These are phyloP conservation scores for Nomada ruficornis DNA, from an alignment of 2,888 invertebrate species.

Conservation along the genomic window DNA sequence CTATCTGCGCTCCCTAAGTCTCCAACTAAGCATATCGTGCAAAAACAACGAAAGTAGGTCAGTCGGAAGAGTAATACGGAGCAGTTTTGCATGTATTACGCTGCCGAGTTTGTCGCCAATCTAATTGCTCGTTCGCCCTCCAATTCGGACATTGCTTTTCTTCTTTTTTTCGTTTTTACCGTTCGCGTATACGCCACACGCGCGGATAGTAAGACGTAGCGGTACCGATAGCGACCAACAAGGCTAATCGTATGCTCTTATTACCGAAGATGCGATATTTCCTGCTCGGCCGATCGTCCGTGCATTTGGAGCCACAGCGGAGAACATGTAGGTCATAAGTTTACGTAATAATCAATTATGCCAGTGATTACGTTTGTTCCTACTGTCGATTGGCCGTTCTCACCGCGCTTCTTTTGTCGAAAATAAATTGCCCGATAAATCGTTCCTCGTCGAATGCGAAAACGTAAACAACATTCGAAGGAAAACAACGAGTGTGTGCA, in stretches of 20 bases:
- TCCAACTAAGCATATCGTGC: constrained; percentile 44
- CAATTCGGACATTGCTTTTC: not conserved
- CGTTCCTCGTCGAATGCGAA: too few relatives aligned
- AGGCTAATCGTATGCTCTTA: constrained; percentile 41
- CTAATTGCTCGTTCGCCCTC: constrained; percentile 2
- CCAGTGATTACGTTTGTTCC: not conserved
- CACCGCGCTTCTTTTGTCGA: too few relatives aligned
- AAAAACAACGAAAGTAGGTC: constrained; percentile 66
- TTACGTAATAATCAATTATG: constrained; percentile 52
- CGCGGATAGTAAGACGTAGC: not conserved
- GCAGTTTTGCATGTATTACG: constrained; percentile 15
- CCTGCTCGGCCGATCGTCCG: constrained; percentile 25
- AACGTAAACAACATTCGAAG: too few relatives aligned
- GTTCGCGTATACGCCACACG: not conserved
- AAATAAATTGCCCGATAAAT: too few relatives aligned
- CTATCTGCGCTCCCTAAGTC: constrained; percentile 41
- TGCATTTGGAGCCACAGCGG: not conserved
- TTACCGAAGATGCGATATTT: constrained; percentile 43
- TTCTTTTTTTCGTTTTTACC: constrained; percentile 1
- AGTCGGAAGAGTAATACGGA: constrained; percentile 43
- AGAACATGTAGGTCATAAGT: constrained; percentile 10
- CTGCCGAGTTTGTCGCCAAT: constrained; percentile 6
- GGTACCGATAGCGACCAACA: constrained; percentile 26
- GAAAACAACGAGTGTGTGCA: too few relatives aligned
- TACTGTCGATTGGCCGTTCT: not conserved